Percentiles rank a stretch among this genome's conserved stretches.
These are phyloP conservation scores for Notoglanidium macrostoma DNA, from an alignment of 2,797 vertebrate species.

Conservation along the genomic window DNA sequence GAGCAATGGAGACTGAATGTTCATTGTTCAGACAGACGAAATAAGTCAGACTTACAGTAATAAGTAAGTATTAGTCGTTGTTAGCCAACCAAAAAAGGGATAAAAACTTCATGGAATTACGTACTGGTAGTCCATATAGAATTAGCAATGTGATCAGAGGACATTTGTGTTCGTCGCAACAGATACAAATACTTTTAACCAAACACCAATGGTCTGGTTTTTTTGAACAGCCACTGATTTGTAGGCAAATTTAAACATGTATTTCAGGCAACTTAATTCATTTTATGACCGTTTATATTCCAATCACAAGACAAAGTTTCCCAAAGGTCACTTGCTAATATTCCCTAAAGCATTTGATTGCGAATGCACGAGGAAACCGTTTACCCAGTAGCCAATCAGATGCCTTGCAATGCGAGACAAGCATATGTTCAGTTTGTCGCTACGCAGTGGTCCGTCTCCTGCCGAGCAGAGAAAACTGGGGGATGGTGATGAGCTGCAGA, in stretches of 20 bases:
- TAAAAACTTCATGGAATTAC: neutral
- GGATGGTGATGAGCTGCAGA: slow-evolving; percentile 25
- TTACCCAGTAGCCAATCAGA: slow-evolving; percentile 22
- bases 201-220: neutral
- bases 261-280: neutral
- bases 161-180: neutral
- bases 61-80: neutral
- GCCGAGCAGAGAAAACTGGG: neutral
- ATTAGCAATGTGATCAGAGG: neutral
- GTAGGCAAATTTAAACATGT: neutral
- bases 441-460: slow-evolving; percentile 10
- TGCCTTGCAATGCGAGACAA: slow-evolving; percentile 16
- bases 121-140: neutral
- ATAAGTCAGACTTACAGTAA: neutral
- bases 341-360: neutral
- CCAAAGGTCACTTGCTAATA: neutral
- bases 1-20: neutral
- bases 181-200: neutral
- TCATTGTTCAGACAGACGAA: neutral
- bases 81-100: neutral
- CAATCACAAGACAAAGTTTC: neutral
- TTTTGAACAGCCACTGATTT: neutral
- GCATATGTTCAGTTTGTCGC: slow-evolving; percentile 33
- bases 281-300: neutral
- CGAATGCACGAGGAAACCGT: neutral